Base-by-base conservation (phyloP, 2,113 vertebrate genomes). In the Andinoacara biseriatus region DNA sequence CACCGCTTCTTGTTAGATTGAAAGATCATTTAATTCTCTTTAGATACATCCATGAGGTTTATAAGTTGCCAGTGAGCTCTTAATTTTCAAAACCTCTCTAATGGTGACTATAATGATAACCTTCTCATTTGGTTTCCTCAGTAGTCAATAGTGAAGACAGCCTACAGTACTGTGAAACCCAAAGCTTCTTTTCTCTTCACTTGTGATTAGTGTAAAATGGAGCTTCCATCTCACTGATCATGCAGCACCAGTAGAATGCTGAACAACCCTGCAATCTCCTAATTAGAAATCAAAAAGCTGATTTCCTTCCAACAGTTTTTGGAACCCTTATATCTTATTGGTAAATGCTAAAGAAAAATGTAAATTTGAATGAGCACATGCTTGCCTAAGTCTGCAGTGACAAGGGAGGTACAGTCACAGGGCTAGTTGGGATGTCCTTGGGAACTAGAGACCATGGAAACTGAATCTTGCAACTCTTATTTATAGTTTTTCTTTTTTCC, bases 381-480 rank as follows among this genome's bases (percentile, higher is more conserved):
- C 57, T 74, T 76, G 17, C 46, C 52, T 11, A 31, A 52, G 61
- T 80, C 26, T 52, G 62, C 75, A 58, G 49, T 72, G 74, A 84
- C 54, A 79, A 14, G 54, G 49, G 58, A 81, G 60, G 24, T 69
- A 79, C 57, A 84, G 80, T 83, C 65, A 76, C 59, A 4, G 26
- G 33, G 59, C 58, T 75, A 43, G 22, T 18, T 74, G 86, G 83
- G 82, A 63, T 86, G 91, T 88, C 88, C 92, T 93, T 90, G 90
- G 90, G 72, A 90, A 26, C 26, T 15, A 56, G 69, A 91, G 80
- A 86, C 75, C 52, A 26, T n/a, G 38, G 74, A 56, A 52, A 91
- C 87, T 49, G 82, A 93, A 89, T 78, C 62, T 79, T 58, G 0
- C 4, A 75, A 54, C 62, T 90, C 43, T 80, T 90, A 91, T 91